Percentiles rank a stretch among this genome's conserved stretches.
These are phyloP conservation scores for Acrobasis repandana DNA, from an alignment of 2,888 invertebrate genomes.

Conservation along the genomic window DNA sequence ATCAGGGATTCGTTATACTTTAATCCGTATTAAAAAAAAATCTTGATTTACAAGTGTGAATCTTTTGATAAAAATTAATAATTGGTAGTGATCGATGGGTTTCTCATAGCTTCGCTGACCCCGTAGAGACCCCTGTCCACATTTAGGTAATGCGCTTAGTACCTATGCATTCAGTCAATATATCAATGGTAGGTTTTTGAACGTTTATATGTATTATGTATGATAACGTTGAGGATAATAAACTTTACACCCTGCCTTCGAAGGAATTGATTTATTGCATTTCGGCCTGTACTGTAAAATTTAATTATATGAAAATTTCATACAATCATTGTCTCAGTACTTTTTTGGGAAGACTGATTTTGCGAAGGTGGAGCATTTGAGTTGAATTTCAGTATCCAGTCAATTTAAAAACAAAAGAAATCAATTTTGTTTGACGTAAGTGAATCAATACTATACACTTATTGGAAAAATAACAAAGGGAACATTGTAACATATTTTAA, in stretches of 20 bases:
- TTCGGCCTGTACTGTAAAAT: constrained; percentile 45
- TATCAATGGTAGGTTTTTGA: constrained; percentile 32
- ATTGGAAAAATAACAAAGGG: constrained; percentile 78
- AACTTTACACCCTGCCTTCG: constrained; percentile 41
- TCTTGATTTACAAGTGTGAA: constrained; percentile 19
- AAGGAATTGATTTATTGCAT: constrained; percentile 58
- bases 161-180: constrained; percentile 27
- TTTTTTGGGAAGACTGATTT: constrained; percentile 58
- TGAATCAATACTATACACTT: constrained; percentile 49
- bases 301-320: constrained; percentile 33
- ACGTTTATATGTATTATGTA: constrained; percentile 28
- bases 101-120: constrained; percentile 17
- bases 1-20: constrained; percentile 7
- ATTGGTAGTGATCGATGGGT: constrained; percentile 11
- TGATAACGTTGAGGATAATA: constrained; percentile 34
- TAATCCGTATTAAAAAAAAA: background rate
- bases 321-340: constrained; percentile 38
- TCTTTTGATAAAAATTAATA: constrained; percentile 10
- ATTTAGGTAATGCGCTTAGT: constrained; percentile 19
- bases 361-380: constrained; percentile 37
- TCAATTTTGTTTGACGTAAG: constrained; percentile 30
- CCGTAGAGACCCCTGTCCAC: constrained; percentile 17
- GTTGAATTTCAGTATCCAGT: constrained; percentile 30
- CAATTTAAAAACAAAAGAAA: constrained; percentile 32
- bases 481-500: constrained; percentile 83